Conservation (phyloP, 2,797 vertebrate species). For the Myripristis murdjan region DNA sequence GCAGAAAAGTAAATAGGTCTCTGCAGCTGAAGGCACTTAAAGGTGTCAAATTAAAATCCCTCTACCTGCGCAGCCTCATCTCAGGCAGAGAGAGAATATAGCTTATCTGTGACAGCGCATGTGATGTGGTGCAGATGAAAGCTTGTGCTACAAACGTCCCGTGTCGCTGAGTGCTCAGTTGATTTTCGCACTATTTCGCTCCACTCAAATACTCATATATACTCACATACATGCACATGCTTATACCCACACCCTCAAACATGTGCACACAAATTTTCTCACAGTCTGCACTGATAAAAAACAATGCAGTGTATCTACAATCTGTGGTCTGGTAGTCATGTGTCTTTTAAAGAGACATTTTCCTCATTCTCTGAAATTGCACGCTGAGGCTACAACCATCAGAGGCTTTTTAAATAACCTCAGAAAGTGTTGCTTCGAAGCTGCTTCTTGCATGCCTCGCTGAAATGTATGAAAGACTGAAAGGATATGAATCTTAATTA, state of each 20-base stretch:
- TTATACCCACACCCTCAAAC: conserved; percentile 6
- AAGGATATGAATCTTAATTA: conserved; percentile 18
- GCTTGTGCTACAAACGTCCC: too few relatives aligned
- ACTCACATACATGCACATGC: neutral
- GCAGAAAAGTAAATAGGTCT: conserved; percentile 29
- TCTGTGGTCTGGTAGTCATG: conserved; percentile 2
- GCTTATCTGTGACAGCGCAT: conserved; percentile 17
- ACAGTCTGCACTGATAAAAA: conserved; percentile 35
- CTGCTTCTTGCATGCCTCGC: neutral
- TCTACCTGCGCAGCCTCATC: conserved; percentile 32
- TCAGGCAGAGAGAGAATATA: conserved; percentile 9
- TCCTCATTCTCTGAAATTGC: conserved; percentile 11
- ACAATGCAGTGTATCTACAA: conserved; percentile 50
- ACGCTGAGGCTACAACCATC: conserved; percentile 19
- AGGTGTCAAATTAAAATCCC: conserved; percentile 35
- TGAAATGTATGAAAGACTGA: conserved; percentile 11
- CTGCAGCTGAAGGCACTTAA: conserved; percentile 28
- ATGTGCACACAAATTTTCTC: conserved; percentile 17
- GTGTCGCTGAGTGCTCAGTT: conserved; percentile 1
- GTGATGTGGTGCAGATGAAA: conserved; percentile 24
- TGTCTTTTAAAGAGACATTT: conserved; percentile 42
- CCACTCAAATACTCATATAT: conserved; percentile 31
- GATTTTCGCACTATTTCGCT: conserved; percentile 34
- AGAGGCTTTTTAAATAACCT: conserved; percentile 10
- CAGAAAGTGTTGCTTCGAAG: neutral